These are phyloP conservation scores for Leptodactylus fuscus DNA, from an alignment of 2,113 vertebrate species.

Conservation along the genomic window DNA sequence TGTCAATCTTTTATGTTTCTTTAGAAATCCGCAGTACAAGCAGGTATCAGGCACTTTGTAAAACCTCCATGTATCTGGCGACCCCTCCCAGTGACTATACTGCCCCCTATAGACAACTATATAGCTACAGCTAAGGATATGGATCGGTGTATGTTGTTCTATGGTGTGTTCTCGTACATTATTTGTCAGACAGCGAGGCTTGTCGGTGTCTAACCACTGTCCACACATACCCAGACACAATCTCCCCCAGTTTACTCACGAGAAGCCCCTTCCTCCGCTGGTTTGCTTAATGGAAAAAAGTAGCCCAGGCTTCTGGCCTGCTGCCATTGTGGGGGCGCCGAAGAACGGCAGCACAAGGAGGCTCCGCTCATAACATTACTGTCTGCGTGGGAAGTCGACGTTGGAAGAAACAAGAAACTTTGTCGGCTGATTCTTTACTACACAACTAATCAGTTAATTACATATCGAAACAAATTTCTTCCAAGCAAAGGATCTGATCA, in stretches of 20 bases:
- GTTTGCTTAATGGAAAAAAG: background rate
- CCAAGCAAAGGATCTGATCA: background rate
- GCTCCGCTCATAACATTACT: background rate
- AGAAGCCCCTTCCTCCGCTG: background rate
- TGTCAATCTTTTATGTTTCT: too few species aligned
- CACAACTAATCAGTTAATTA: background rate
- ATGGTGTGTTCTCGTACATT: too few species aligned
- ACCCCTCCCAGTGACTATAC: too few species aligned
- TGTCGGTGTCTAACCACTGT: too few species aligned
- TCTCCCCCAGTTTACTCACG: background rate
- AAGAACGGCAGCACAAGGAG: background rate
- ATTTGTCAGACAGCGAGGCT: too few species aligned
- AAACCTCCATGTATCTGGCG: too few species aligned
- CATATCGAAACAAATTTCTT: background rate
- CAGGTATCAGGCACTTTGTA: too few species aligned
- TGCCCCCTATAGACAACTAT: background rate
- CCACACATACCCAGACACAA: background rate
- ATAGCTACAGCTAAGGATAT: too few species aligned
- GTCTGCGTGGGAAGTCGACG: constrained; percentile 7
- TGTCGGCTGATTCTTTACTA: background rate
- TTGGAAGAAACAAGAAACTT: constrained; percentile 16
- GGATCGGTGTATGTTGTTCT: too few species aligned
- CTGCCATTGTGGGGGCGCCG: constrained; percentile 11
- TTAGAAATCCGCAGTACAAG: too few species aligned
- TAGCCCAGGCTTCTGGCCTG: background rate